Conservation (phyloP, 2,797 vertebrate genomes). For the Leptoclinus maculatus region DNA sequence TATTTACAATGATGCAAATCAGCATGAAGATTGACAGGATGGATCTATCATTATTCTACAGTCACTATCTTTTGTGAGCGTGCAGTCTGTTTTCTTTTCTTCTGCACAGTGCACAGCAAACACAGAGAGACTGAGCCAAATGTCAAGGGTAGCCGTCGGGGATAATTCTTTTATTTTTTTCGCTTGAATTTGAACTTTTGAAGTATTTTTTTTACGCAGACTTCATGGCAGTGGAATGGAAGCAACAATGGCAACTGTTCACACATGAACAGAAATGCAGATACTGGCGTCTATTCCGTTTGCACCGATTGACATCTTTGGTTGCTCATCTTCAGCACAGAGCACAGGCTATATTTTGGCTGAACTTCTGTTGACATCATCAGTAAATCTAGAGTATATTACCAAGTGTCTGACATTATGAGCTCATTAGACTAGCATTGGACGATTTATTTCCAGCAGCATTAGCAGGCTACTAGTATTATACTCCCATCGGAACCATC, state of each 20-base stretch:
- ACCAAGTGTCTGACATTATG: slow-evolving; percentile 30
- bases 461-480: slow-evolving; percentile 36
- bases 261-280: neutral
- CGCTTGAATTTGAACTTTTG: neutral
- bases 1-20: slow-evolving; percentile 22
- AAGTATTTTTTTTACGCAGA: neutral
- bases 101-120: neutral
- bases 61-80: neutral
- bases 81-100: neutral
- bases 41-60: neutral
- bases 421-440: slow-evolving; percentile 44
- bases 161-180: neutral
- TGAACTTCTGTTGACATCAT: slow-evolving; percentile 17
- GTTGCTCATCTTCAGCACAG: neutral
- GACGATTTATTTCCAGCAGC: slow-evolving; percentile 40
- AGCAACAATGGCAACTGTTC: neutral
- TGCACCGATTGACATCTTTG: neutral
- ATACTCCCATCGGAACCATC: slow-evolving; percentile 50
- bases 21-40: neutral
- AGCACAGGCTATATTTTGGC: neutral
- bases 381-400: slow-evolving; percentile 19
- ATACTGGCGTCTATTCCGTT: neutral
- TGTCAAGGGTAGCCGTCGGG: neutral
- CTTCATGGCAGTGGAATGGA: neutral
- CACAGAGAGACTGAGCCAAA: neutral